Percentiles rank a stretch among this genome's conserved stretches.
Conservation (phyloP, 2,797 vertebrate species). For the Hyperoplus lanceolatus region DNA sequence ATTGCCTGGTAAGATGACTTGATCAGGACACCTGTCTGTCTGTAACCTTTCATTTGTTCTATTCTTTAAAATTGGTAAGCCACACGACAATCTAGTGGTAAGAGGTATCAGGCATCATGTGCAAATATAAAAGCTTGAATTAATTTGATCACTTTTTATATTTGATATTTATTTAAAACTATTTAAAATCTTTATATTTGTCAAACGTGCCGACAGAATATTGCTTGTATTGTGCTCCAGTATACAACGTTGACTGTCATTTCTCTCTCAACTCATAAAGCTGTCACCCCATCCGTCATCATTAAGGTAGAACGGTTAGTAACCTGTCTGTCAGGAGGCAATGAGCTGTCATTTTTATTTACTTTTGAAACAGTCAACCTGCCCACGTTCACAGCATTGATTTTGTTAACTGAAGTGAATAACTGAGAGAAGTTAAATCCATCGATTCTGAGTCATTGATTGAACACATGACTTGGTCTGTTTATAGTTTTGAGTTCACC, state of each 20-base stretch:
- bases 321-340: not conserved
- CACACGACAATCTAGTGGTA: not conserved
- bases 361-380: not conserved
- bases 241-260: not conserved
- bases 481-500: not conserved
- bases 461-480: not conserved
- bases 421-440: not conserved
- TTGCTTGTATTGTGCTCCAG: not conserved
- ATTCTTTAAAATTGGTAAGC: not conserved
- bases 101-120: not conserved
- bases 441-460: not conserved
- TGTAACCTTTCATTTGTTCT: not conserved
- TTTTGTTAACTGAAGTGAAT: not conserved
- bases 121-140: not conserved
- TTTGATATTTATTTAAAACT: not conserved
- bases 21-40: not conserved
- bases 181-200: not conserved
- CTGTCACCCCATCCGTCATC: slow-evolving; percentile 2
- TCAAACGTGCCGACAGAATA: not conserved
- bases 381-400: not conserved
- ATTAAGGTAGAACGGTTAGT: slow-evolving; percentile 3
- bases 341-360: slow-evolving; percentile 12
- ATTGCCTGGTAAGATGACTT: slow-evolving; percentile 89
- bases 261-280: not conserved
- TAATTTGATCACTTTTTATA: not conserved